Evolutionary conservation across 2,113 vertebrate species (phyloP).

Genomic region (Oostethus manadensis): DNA sequence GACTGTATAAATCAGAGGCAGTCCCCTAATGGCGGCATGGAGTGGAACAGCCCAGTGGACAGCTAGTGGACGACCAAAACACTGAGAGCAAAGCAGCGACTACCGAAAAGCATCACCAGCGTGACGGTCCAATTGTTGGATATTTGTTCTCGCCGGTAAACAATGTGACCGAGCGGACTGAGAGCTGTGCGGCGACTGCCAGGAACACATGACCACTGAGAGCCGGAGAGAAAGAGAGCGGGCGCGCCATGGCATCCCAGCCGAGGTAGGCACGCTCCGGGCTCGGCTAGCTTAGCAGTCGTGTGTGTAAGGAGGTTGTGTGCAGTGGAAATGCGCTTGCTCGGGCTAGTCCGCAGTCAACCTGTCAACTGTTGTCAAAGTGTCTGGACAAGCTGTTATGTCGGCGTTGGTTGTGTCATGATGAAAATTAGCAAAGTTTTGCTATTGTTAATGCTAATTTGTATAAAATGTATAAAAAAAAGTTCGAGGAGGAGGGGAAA

Average conservation of each 20-base stretch:
- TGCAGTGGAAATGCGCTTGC: slow-evolving; percentile 1
- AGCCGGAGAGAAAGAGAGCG: slow-evolving; percentile 34
- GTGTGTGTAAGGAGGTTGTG: slow-evolving; percentile 19
- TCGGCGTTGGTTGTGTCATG: not conserved
- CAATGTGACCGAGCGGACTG: slow-evolving; percentile 54
- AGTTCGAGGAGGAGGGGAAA: not conserved
- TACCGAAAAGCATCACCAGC: slow-evolving; percentile 16
- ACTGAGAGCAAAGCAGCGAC: slow-evolving; percentile 41
- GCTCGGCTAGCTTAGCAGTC: slow-evolving; percentile 40
- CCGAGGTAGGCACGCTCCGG: slow-evolving; percentile 64
- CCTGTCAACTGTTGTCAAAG: not conserved
- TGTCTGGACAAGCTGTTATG: not conserved
- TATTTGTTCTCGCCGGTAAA: slow-evolving; percentile 19
- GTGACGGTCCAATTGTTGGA: slow-evolving; percentile 26
- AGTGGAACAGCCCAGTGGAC: slow-evolving; percentile 57
- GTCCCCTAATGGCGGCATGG: slow-evolving; percentile 40
- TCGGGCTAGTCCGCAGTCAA: not conserved
- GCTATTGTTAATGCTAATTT: not conserved
- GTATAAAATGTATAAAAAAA: too few relatives aligned
- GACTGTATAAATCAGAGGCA: slow-evolving; percentile 28
- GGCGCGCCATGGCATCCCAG: slow-evolving; percentile 69
- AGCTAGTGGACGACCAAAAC: slow-evolving; percentile 31
- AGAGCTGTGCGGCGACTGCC: slow-evolving; percentile 31
- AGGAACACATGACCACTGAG: slow-evolving; percentile 59
- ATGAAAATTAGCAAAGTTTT: not conserved